These are phyloP conservation scores for Myodes glareolus DNA, from an alignment of 2,113 vertebrate species.

Conservation along the genomic window DNA sequence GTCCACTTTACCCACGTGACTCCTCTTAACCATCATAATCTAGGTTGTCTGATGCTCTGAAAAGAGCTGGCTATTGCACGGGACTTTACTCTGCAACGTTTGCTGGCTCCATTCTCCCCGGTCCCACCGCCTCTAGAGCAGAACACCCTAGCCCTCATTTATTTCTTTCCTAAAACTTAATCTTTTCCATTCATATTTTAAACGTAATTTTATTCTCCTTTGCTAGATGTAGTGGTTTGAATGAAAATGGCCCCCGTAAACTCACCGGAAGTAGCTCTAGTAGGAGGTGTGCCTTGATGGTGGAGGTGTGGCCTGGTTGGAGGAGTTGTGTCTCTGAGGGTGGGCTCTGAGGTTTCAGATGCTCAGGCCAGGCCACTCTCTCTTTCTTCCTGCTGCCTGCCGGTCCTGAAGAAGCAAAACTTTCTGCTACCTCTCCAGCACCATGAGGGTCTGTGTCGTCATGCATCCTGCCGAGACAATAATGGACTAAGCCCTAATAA, in stretches of 20 bases:
- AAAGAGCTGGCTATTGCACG: background rate
- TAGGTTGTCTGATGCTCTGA: background rate
- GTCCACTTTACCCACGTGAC: background rate
- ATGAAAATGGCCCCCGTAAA: background rate
- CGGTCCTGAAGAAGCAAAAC: background rate
- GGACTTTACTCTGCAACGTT: background rate
- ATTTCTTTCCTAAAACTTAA: background rate
- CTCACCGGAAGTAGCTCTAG: background rate
- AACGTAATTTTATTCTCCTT: background rate
- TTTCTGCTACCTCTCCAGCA: background rate
- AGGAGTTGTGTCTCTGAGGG: background rate
- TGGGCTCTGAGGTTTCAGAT: background rate
- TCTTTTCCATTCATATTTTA: background rate
- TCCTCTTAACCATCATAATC: background rate
- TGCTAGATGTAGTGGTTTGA: background rate
- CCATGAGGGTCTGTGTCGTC: background rate
- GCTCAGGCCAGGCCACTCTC: background rate
- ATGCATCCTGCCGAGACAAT: background rate
- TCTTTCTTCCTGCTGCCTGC: background rate
- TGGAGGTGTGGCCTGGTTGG: background rate
- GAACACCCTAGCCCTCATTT: background rate
- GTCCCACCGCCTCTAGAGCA: background rate
- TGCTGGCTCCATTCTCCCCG: background rate
- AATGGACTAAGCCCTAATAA: background rate
- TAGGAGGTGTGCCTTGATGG: background rate